Conservation (phyloP, 2,113 vertebrate species). For the Semnornis frantzii region DNA sequence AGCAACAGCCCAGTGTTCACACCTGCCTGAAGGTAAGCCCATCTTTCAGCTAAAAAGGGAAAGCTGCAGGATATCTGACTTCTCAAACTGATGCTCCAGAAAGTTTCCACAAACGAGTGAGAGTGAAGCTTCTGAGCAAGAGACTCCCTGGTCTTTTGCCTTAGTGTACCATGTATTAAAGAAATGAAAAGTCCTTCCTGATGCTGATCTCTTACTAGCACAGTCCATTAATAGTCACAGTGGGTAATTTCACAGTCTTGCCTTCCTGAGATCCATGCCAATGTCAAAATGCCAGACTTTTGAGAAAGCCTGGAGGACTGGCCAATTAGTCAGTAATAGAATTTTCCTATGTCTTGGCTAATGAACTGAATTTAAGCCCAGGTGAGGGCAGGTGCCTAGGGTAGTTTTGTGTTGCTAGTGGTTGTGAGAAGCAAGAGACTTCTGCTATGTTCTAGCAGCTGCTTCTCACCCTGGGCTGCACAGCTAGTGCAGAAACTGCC, state of each 20-base stretch:
- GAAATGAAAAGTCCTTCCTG: not conserved
- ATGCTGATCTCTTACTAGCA: not conserved
- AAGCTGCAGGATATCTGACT: not conserved
- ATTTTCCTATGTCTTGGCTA: not conserved
- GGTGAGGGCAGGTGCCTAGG: rapidly evolving
- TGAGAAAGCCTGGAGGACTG: not conserved
- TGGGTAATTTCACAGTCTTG: not conserved
- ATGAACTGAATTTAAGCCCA: not conserved
- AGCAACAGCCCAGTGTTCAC: not conserved
- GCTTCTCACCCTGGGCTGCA: rapidly evolving
- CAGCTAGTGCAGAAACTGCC: rapidly evolving
- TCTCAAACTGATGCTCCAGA: not conserved
- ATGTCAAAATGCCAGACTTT: not conserved
- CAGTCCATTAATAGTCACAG: not conserved
- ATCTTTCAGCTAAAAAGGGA: not conserved
- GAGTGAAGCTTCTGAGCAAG: not conserved
- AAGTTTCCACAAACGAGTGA: not conserved
- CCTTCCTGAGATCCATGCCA: not conserved
- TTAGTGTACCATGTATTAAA: not conserved
- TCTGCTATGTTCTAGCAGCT: rapidly evolving
- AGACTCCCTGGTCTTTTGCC: not conserved
- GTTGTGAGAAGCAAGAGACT: rapidly evolving
- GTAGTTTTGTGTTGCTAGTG: not conserved
- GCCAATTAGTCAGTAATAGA: not conserved
- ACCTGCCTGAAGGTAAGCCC: rapidly evolving